These are phyloP conservation scores for Leptinotarsa tumamoca DNA, from an alignment of 2,888 invertebrate genomes.

Conservation along the genomic window DNA sequence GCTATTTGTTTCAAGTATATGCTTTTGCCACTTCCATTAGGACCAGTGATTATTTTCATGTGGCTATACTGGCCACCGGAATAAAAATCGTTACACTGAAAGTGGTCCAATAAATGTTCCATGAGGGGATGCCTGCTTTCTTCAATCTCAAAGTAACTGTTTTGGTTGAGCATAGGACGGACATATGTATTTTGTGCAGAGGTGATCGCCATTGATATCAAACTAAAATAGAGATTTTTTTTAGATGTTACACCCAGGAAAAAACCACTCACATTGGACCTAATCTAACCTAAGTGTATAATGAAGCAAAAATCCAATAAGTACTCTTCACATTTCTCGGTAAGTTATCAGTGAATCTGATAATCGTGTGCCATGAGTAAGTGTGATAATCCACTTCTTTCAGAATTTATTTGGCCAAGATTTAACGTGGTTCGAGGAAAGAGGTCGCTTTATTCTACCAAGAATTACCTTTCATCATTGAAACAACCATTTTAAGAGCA, in stretches of 20 bases:
- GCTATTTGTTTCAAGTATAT: conserved; percentile 89
- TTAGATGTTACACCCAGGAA: background rate
- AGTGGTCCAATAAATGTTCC: conserved; percentile 73
- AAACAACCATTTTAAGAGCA: no score
- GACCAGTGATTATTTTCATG: conserved; percentile 87
- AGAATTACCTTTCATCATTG: no score
- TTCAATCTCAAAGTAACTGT: conserved; percentile 60
- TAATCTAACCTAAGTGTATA: no score
- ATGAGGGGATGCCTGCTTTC: conserved; percentile 81
- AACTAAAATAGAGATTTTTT: conserved; percentile 50
- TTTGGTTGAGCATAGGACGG: conserved; percentile 61
- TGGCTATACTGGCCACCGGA: conserved; percentile 71
- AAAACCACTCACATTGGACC: no score
- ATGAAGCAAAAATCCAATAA: no score
- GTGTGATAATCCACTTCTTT: no score
- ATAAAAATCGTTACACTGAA: conserved; percentile 79
- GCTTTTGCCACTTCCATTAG: conserved; percentile 93
- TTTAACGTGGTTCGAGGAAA: no score
- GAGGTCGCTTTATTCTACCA: no score
- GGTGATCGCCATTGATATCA: conserved; percentile 64
- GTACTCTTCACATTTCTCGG: no score
- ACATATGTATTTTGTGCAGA: conserved; percentile 61
- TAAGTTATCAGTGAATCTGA: no score
- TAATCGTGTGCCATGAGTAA: no score
- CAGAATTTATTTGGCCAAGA: no score